A percentile compares a stretch with the other conserved stretches of the same genome.
These are phyloP conservation scores for Orchestes rusci DNA, from an alignment of 2,888 invertebrate species.

Conservation along the genomic window DNA sequence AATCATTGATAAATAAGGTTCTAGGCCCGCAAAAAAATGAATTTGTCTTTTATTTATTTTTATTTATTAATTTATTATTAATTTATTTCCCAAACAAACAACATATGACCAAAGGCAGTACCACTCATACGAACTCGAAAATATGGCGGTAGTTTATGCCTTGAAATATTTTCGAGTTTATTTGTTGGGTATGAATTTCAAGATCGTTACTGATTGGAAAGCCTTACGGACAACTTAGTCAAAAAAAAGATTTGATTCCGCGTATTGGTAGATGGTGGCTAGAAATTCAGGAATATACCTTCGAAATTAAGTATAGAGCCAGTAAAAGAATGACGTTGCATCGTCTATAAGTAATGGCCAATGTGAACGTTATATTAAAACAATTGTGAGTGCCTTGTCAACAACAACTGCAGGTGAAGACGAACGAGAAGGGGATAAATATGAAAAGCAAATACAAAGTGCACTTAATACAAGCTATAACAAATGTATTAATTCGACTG, in stretches of 20 bases:
- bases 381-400: no score
- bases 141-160: slow-evolving; percentile 17
- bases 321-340: not conserved
- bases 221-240: slow-evolving; percentile 25
- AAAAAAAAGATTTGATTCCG: slow-evolving; percentile 25
- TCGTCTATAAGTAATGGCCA: no score
- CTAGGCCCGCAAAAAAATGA: not conserved
- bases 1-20: not conserved
- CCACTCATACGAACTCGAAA: slow-evolving; percentile 17
- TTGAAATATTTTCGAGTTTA: slow-evolving; percentile 12
- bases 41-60: not conserved
- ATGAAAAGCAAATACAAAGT: slow-evolving; percentile 31
- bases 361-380: no score
- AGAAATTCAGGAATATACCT: not conserved
- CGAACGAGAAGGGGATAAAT: no score
- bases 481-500: slow-evolving; percentile 22
- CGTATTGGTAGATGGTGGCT: slow-evolving; percentile 34
- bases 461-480: slow-evolving; percentile 28
- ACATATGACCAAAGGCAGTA: not conserved
- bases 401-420: no score
- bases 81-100: not conserved
- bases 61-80: not conserved
- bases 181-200: slow-evolving; percentile 9
- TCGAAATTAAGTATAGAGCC: not conserved
- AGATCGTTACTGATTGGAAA: slow-evolving; percentile 27